Percentiles rank a stretch among this genome's conserved stretches.
Conservation (phyloP, 2,888 invertebrate genomes). For the Apodemia mormo region DNA sequence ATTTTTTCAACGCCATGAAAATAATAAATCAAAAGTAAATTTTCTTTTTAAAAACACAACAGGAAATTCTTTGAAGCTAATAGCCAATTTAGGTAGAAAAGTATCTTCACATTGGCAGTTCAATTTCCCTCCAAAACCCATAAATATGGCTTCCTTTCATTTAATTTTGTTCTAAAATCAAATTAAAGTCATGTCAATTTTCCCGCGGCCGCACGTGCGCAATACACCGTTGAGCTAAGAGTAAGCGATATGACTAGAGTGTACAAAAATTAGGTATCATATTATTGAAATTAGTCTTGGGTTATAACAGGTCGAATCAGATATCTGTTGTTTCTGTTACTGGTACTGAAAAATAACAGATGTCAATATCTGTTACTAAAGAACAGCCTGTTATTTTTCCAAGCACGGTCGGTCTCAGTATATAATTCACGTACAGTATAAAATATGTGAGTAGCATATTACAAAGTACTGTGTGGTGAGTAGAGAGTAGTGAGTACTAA, state of each 20-base stretch:
- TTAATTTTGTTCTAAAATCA: constrained; percentile 74
- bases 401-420: too few relatives aligned
- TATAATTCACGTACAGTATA: too few relatives aligned
- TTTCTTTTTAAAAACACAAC: constrained; percentile 8
- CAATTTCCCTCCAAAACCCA: constrained; percentile 67
- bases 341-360: too few relatives aligned
- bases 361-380: too few relatives aligned
- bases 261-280: neutral
- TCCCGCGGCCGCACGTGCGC: constrained; percentile 38
- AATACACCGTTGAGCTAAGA: constrained; percentile 37
- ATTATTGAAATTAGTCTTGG: neutral
- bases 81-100: neutral
- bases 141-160: constrained; percentile 71
- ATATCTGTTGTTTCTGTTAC: too few relatives aligned
- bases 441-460: too few relatives aligned
- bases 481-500: too few relatives aligned
- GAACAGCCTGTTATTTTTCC: too few relatives aligned
- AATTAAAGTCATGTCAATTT: constrained; percentile 74
- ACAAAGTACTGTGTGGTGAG: too few relatives aligned
- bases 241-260: constrained; percentile 54
- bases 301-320: too few relatives aligned
- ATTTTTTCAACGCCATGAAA: neutral
- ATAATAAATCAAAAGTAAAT: constrained; percentile 13
- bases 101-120: constrained; percentile 41
- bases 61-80: constrained; percentile 5